These are phyloP conservation scores for Cosmia pyralina DNA, from an alignment of 2,888 invertebrate species.

Conservation along the genomic window DNA sequence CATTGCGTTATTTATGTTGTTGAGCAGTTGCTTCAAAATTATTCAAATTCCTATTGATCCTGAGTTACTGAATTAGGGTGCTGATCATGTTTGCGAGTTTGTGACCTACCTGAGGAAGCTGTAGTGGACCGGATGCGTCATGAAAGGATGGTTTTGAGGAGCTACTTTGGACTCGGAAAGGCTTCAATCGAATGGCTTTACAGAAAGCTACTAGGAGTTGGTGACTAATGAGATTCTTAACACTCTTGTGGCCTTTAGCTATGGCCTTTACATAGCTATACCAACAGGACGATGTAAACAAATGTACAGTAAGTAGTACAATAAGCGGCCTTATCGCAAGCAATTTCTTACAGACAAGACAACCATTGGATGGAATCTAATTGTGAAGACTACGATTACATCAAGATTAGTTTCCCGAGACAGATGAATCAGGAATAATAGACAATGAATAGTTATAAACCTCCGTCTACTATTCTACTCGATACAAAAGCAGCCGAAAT, in stretches of 20 bases:
- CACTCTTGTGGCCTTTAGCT: not conserved
- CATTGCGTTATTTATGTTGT: too few relatives aligned
- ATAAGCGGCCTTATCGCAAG: not conserved
- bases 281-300: not conserved
- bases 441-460: not conserved
- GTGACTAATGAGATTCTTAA: not conserved
- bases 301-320: not conserved
- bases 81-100: conserved; percentile 13
- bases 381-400: not conserved
- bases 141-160: not conserved
- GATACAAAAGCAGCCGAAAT: not conserved
- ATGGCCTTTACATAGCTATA: too few relatives aligned
- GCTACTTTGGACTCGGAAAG: not conserved
- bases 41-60: too few relatives aligned
- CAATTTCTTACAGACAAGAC: not conserved
- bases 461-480: not conserved
- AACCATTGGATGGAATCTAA: not conserved
- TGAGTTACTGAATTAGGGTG: too few relatives aligned
- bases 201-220: not conserved
- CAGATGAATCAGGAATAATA: not conserved
- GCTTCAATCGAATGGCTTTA: not conserved
- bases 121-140: not conserved
- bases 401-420: too few relatives aligned
- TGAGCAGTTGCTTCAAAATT: too few relatives aligned
- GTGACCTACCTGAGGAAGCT: not conserved